These are phyloP conservation scores for Drosophila multiciliata DNA, from an alignment of 2,888 invertebrate species.

Conservation along the genomic window DNA sequence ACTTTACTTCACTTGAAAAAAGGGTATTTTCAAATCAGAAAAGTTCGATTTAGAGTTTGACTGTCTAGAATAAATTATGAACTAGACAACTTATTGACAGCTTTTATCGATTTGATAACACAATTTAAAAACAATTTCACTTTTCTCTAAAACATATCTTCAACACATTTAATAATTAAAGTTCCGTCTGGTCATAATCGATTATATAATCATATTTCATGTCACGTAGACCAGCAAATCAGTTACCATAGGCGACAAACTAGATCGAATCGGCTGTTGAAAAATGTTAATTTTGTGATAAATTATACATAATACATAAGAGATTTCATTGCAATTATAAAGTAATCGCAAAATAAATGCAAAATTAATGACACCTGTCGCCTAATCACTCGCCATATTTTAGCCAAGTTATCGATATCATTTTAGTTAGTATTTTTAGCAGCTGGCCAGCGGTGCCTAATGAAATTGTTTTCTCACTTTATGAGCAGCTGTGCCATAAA, in stretches of 20 bases:
- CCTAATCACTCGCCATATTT: slow-evolving; percentile 48
- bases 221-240: slow-evolving; percentile 28
- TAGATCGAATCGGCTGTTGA: slow-evolving; percentile 28
- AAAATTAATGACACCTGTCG: slow-evolving; percentile 17
- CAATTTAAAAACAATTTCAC: not conserved
- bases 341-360: slow-evolving; percentile 4
- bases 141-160: not conserved
- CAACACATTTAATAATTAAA: slow-evolving; percentile 36
- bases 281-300: slow-evolving; percentile 12
- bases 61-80: not conserved
- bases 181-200: slow-evolving; percentile 6
- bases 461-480: slow-evolving; percentile 71
- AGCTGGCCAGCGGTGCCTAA: slow-evolving; percentile 47
- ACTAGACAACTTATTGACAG: not conserved
- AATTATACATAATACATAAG: slow-evolving; percentile 17
- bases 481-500: slow-evolving; percentile 74
- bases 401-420: slow-evolving; percentile 36
- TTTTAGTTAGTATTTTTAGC: slow-evolving; percentile 17
- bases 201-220: not conserved
- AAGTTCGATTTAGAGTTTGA: rapidly evolving
- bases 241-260: slow-evolving; percentile 54
- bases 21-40: not conserved
- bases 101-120: not conserved
- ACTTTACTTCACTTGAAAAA: not conserved
- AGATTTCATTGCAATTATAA: slow-evolving; percentile 15